These are phyloP conservation scores for Drosophila kuntzei DNA, from an alignment of 2,888 invertebrate genomes.

Conservation along the genomic window DNA sequence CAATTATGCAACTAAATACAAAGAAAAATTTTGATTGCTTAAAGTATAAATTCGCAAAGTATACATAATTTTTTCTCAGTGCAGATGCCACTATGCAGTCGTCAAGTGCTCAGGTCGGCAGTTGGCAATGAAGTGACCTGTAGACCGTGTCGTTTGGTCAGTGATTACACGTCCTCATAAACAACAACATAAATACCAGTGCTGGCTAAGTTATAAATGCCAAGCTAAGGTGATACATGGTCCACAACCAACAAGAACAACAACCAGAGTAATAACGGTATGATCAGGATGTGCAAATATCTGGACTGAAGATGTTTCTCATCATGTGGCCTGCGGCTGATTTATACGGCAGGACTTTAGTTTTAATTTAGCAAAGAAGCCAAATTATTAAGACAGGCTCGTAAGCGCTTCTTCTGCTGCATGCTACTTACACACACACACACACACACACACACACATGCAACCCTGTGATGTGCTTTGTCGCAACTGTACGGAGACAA, in stretches of 20 bases:
- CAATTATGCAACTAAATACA: too few species aligned
- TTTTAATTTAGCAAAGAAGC: constrained; percentile 73
- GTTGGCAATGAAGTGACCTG: constrained; percentile 64
- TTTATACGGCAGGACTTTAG: constrained; percentile 71
- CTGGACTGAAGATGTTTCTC: constrained; percentile 23
- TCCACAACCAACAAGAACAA: neutral
- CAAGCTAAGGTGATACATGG: constrained; percentile 29
- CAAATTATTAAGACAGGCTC: constrained; percentile 70
- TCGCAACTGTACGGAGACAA: constrained; percentile 37
- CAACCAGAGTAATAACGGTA: neutral
- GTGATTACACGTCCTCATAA: constrained; percentile 76
- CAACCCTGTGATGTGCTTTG: constrained; percentile 24
- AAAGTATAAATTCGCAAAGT: neutral
- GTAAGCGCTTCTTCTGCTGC: constrained; percentile 33
- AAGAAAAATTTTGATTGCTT: too few species aligned
- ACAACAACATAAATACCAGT: constrained; percentile 59
- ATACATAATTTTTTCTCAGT: constrained; percentile 5
- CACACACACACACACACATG: constrained; percentile 9
- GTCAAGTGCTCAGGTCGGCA: constrained; percentile 8
- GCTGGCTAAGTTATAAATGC: constrained; percentile 48
- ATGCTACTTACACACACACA: neutral
- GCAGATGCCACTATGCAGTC: constrained; percentile 7
- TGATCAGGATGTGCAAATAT: constrained; percentile 9
- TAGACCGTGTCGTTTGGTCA: constrained; percentile 55
- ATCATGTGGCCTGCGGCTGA: constrained; percentile 38